Evolutionary conservation across 2,888 invertebrate species (phyloP).

Genomic region (Diploptera punctata): DNA sequence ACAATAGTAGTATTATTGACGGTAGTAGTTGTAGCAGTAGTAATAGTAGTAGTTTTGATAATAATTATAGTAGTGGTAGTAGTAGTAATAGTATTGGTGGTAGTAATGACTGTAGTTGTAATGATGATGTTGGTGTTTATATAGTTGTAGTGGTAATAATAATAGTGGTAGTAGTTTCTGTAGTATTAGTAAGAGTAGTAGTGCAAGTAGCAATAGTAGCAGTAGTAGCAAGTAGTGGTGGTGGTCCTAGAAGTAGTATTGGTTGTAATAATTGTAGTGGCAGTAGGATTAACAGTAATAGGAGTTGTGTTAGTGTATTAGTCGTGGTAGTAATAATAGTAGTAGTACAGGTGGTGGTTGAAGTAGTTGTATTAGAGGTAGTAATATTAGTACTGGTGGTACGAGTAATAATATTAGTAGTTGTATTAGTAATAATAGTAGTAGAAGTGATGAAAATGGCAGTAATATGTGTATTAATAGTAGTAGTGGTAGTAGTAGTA

Average conservation of each 20-base stretch:
- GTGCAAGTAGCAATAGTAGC: too few relatives aligned
- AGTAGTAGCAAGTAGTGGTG: too few relatives aligned
- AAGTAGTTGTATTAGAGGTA: neutral
- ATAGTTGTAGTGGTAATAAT: too few relatives aligned
- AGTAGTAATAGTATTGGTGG: too few relatives aligned
- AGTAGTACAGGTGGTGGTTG: neutral
- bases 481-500: neutral
- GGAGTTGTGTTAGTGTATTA: neutral
- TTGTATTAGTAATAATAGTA: neutral
- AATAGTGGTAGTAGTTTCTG: too few relatives aligned
- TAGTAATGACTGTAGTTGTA: too few relatives aligned
- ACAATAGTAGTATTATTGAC: too few relatives aligned
- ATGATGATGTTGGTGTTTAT: too few relatives aligned
- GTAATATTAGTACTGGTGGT: neutral
- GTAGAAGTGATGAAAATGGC: neutral
- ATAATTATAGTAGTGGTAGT: too few relatives aligned
- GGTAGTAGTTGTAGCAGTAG: too few relatives aligned
- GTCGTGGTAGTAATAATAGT: neutral
- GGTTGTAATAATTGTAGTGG: neutral
- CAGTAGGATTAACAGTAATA: neutral
- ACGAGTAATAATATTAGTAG: neutral
- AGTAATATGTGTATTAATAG: neutral
- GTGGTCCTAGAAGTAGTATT: neutral
- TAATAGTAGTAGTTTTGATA: too few relatives aligned
- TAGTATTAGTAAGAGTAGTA: too few relatives aligned